phyloP scores from a whole-genome alignment of 2,888 invertebrate species.

The Cephonodes hylas region DNA sequence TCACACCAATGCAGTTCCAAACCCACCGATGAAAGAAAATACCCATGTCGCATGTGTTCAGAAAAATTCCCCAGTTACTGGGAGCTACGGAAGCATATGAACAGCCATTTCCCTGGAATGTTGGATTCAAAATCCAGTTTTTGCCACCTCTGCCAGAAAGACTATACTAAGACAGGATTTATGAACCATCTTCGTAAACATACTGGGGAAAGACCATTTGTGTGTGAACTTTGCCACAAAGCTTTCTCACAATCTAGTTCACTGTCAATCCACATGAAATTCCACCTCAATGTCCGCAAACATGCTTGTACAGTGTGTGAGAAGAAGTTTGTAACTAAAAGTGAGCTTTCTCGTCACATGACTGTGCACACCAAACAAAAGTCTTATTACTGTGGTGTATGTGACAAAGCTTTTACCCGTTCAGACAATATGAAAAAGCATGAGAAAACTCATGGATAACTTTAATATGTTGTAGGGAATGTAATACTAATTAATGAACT shows the following conservation, averaged over 20 bases:
- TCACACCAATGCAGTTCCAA: slow-evolving; percentile 73
- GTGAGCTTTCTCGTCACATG: slow-evolving; percentile 80
- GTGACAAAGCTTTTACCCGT: slow-evolving; percentile 78
- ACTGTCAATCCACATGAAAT: slow-evolving; percentile 79
- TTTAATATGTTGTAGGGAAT: slow-evolving; percentile 16
- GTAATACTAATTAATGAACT: slow-evolving; percentile 24
- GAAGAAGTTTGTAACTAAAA: slow-evolving; percentile 79
- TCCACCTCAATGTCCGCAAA: slow-evolving; percentile 77
- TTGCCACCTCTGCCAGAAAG: slow-evolving; percentile 78
- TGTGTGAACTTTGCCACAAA: slow-evolving; percentile 77
- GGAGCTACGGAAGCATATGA: slow-evolving; percentile 77
- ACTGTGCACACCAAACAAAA: slow-evolving; percentile 79
- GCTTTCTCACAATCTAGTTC: slow-evolving; percentile 79
- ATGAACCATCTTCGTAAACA: slow-evolving; percentile 79
- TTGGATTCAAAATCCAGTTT: slow-evolving; percentile 78
- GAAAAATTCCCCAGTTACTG: slow-evolving; percentile 77
- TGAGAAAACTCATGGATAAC: slow-evolving; percentile 78
- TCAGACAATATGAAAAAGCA: slow-evolving; percentile 80
- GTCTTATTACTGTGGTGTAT: slow-evolving; percentile 78
- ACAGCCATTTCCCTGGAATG: slow-evolving; percentile 78
- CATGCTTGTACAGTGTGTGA: slow-evolving; percentile 79
- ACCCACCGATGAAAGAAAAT: slow-evolving; percentile 73
- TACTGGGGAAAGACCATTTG: slow-evolving; percentile 77
- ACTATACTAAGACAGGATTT: slow-evolving; percentile 78
- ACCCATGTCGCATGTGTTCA: slow-evolving; percentile 76